A percentile compares a stretch with the other conserved stretches of the same genome.
Evolutionary conservation across 2,113 vertebrate genomes (phyloP).

Genomic region (Anolis carolinensis): DNA sequence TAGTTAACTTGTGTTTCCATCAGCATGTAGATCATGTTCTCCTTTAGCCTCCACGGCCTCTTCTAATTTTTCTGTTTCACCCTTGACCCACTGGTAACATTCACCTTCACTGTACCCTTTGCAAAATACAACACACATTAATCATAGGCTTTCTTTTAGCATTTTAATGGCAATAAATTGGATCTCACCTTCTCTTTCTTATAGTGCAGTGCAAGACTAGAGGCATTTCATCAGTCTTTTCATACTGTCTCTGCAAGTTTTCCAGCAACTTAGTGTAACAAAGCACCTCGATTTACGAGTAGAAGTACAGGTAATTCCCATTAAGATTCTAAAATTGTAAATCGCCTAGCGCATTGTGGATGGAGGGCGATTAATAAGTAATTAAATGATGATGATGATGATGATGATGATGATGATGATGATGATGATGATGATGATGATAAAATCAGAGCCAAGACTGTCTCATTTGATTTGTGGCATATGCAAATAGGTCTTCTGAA

Average conservation of each 20-base stretch:
- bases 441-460: background rate
- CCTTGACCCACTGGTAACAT: background rate
- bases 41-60: background rate
- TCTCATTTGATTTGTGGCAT: background rate
- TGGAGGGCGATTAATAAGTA: too few species aligned
- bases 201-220: background rate
- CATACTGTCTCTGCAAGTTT: background rate
- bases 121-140: constrained; percentile 2
- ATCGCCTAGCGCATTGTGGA: too few species aligned
- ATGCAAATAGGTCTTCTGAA: background rate
- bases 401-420: too few species aligned
- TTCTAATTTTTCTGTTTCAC: constrained; percentile 2
- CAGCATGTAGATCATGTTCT: constrained; percentile 10
- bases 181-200: constrained; percentile 4
- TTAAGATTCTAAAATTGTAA: constrained; percentile 30
- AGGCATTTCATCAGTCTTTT: constrained; percentile 3
- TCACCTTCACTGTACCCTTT: background rate
- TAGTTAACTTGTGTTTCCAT: background rate
- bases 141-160: background rate
- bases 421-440: too few species aligned
- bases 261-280: background rate
- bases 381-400: too few species aligned
- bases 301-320: background rate
- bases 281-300: background rate
- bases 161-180: constrained; percentile 20